Evolutionary conservation across 2,113 vertebrate species (phyloP), one percentile per base, ranked within the genome.

Genomic region (Indri indri): DNA sequence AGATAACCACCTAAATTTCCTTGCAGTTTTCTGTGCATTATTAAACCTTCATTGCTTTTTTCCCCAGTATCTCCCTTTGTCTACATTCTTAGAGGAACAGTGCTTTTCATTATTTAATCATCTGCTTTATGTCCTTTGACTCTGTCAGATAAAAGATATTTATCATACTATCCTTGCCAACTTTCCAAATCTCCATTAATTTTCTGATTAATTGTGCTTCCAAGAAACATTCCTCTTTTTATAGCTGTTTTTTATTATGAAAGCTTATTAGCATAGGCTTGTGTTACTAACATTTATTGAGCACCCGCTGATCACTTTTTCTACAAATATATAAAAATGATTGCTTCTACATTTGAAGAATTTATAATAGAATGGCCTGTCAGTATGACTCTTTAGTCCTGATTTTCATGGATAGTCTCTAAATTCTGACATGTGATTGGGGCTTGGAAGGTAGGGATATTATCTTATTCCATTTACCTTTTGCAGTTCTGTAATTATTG

Each of bases 141-240:
- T 68, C 50, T 77, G 50, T 94, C 50, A 88, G 54, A 59, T 90
- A 30, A 77, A 52, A 77, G 47, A 20, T 52, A 52, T 22, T 77
- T 52, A 20, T 45, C 20, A 42, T 42, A 13, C 32, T 79, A 22
- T 70, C 79, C 20, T 82, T 93, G 61, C 23, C 66, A 89, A 12
- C 61, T 94, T 93, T 83, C 61, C 59, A 94, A 90, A 73, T 92
- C 4, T 77, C 87, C 25, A 25, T 92, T 90, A 71, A 57, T 80
- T 88, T 88, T 63, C 77, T 71, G 68, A 50, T 59, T 93, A 91
- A 80, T n/a, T 61, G 25, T 95, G 40, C 63, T 90, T 96, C 54
- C 82, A 83, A 87, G 61, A 94, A 95, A 40, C 70, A 77, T 87
- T 76, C 45, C 37, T 82, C 77, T 50, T 45, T 82, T 54, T 17